Percentiles rank a stretch among this genome's conserved stretches.
Conservation (phyloP, 2,113 vertebrate genomes). For the Drymodes brunneopygia region DNA sequence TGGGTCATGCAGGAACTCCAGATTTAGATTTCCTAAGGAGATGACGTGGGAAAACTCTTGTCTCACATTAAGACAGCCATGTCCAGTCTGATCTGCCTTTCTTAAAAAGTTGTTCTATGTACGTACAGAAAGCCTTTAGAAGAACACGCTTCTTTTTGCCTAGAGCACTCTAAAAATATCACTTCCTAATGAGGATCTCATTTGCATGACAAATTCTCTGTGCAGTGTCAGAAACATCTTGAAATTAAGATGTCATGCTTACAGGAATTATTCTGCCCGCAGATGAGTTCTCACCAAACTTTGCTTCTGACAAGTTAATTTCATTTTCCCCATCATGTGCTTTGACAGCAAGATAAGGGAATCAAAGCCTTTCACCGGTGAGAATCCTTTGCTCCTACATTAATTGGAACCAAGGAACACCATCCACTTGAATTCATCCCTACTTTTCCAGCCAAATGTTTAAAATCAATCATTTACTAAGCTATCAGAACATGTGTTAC, state of each 20-base stretch:
- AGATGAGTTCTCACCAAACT: slow-evolving; percentile 37
- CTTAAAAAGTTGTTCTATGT: neutral
- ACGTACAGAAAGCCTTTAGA: neutral
- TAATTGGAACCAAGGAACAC: neutral
- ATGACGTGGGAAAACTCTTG: neutral
- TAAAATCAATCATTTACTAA: neutral
- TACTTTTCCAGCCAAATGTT: neutral
- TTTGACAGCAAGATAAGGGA: slow-evolving; percentile 1
- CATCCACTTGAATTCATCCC: neutral
- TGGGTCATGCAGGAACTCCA: neutral
- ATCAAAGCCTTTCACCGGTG: neutral
- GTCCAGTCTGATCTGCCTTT: neutral
- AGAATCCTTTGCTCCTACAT: neutral
- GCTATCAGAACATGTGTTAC: neutral
- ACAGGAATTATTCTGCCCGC: neutral
- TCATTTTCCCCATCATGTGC: neutral
- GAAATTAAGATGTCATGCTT: slow-evolving; percentile 32
- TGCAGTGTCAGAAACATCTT: slow-evolving; percentile 43
- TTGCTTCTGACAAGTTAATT: neutral
- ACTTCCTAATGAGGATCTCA: slow-evolving; percentile 36
- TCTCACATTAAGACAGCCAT: neutral
- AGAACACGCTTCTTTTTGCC: neutral
- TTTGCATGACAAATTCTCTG: slow-evolving; percentile 53
- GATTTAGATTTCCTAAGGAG: neutral
- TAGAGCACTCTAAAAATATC: slow-evolving; percentile 43